These are phyloP conservation scores for Amiota minor DNA, from an alignment of 2,888 invertebrate species.

Conservation along the genomic window DNA sequence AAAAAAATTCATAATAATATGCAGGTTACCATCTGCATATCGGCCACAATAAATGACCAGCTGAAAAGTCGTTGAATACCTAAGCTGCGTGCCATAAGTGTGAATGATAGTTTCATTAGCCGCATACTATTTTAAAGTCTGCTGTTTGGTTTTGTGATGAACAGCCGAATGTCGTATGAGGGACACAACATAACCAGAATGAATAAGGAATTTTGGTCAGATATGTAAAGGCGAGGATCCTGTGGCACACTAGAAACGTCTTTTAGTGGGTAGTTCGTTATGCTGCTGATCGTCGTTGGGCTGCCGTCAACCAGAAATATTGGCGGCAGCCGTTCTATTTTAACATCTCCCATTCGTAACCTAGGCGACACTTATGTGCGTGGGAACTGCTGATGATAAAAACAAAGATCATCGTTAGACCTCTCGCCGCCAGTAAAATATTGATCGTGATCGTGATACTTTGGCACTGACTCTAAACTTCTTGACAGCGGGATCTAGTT, in stretches of 20 bases:
- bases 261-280: not conserved
- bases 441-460: too few species aligned
- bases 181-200: not conserved
- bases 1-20: too few species aligned
- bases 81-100: not conserved
- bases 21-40: too few species aligned
- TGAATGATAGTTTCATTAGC: not conserved
- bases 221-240: not conserved
- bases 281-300: not conserved
- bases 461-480: too few species aligned
- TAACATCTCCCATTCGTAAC: not conserved
- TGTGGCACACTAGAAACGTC: not conserved
- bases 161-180: not conserved
- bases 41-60: too few species aligned
- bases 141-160: not conserved
- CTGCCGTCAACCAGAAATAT: not conserved
- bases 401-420: not conserved
- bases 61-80: too few species aligned
- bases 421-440: not conserved
- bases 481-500: too few species aligned
- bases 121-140: not conserved
- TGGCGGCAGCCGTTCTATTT: slow-evolving; percentile 6
- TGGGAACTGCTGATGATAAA: too few species aligned
- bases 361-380: too few species aligned
- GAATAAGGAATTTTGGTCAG: not conserved